Conservation (phyloP, 2,113 vertebrate species). For the Sebastes schlegelii region DNA sequence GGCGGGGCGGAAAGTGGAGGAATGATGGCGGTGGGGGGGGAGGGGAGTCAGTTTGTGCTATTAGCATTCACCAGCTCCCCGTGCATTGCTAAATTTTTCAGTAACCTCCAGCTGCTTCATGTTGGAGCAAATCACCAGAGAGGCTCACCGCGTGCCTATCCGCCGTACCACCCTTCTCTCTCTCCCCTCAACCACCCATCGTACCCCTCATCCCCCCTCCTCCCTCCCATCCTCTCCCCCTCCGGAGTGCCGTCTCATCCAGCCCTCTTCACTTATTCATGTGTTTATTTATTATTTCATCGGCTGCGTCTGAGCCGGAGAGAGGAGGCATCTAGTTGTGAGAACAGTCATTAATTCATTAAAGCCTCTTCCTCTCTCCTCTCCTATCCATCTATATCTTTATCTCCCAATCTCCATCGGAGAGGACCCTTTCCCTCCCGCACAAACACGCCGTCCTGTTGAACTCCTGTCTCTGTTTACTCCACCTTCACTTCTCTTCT, state of each 20-base stretch:
- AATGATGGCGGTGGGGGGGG: background rate
- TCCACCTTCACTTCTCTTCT: background rate
- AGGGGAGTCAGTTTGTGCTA: conserved; percentile 52
- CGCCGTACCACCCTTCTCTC: conserved; percentile 43
- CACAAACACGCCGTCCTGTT: background rate
- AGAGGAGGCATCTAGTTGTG: conserved; percentile 76
- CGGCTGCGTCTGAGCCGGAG: conserved; percentile 69
- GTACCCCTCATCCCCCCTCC: conserved; percentile 8
- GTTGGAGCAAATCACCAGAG: conserved; percentile 84
- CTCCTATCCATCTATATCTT: conserved; percentile 56
- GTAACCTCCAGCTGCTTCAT: conserved; percentile 87
- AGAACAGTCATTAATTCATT: conserved; percentile 86
- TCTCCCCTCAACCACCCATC: conserved; percentile 29
- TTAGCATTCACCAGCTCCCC: conserved; percentile 83
- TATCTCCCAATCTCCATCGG: conserved; percentile 43
- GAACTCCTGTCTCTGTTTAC: conserved; percentile 24
- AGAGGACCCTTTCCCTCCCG: conserved; percentile 17
- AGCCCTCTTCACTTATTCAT: conserved; percentile 86
- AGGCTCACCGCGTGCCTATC: conserved; percentile 73
- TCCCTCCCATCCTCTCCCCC: conserved; percentile 56
- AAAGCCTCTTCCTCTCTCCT: conserved; percentile 64
- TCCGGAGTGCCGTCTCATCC: conserved; percentile 79
- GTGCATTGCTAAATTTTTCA: conserved; percentile 85
- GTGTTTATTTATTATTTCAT: conserved; percentile 88
- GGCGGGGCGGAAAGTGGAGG: conserved; percentile 16